Percentiles rank a stretch among this genome's conserved stretches.
Evolutionary conservation across 2,797 vertebrate genomes (phyloP).

Genomic region (Scleropages formosus): DNA sequence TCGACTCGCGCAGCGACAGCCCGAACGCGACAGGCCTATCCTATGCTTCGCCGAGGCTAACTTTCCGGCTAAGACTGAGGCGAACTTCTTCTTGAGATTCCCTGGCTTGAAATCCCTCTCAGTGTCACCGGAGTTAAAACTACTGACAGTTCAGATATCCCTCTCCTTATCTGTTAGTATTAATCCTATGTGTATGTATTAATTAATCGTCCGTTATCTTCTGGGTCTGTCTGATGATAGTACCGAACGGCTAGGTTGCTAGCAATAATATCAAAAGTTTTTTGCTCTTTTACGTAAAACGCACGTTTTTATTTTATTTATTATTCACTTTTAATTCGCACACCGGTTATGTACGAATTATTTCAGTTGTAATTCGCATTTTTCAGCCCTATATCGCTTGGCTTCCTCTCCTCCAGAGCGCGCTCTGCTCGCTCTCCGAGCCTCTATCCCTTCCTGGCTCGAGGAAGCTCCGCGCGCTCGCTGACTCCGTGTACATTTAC

Average conservation of each 20-base stretch:
- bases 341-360: slow-evolving; percentile 19
- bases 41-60: slow-evolving; percentile 23
- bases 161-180: slow-evolving; percentile 7
- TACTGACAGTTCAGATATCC: neutral
- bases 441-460: slow-evolving; percentile 6
- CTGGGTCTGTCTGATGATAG: slow-evolving; percentile 7
- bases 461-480: slow-evolving; percentile 27
- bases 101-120: slow-evolving; percentile 1
- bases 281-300: slow-evolving; percentile 26
- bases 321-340: slow-evolving; percentile 29
- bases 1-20: slow-evolving; percentile 4
- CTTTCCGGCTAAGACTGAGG: slow-evolving; percentile 23
- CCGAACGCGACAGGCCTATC: slow-evolving; percentile 20
- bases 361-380: slow-evolving; percentile 9
- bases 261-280: slow-evolving; percentile 30
- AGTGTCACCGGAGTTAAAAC: slow-evolving; percentile 10
- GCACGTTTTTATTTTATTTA: slow-evolving; percentile 30
- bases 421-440: slow-evolving; percentile 6
- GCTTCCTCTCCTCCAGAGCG: slow-evolving; percentile 23
- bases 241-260: slow-evolving; percentile 29
- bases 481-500: slow-evolving; percentile 4
- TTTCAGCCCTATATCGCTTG: slow-evolving; percentile 27
- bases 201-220: slow-evolving; percentile 20
- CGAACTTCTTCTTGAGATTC: neutral
- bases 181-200: slow-evolving; percentile 9